These are phyloP conservation scores for Abramis brama DNA, from an alignment of 2,113 vertebrate genomes.

Conservation along the genomic window DNA sequence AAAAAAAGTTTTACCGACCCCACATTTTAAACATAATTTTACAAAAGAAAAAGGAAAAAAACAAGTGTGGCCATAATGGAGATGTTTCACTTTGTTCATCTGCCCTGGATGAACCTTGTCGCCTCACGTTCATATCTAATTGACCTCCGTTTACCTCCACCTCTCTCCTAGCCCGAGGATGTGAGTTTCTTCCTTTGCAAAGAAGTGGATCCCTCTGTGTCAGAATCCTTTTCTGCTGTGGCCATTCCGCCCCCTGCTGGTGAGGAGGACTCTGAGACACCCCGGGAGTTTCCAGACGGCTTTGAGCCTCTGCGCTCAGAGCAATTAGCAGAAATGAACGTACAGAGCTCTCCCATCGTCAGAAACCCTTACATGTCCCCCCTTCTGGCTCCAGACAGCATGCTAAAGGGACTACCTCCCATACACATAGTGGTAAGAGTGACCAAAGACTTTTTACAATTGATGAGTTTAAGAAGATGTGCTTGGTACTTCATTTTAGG, in stretches of 20 bases:
- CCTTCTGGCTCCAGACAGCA: slow-evolving; percentile 79
- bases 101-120: background rate
- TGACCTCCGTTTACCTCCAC: background rate
- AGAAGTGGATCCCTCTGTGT: slow-evolving; percentile 64
- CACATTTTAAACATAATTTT: too few species aligned
- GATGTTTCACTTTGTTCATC: background rate
- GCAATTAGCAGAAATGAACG: slow-evolving; percentile 72
- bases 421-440: slow-evolving; percentile 79
- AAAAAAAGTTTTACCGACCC: too few species aligned
- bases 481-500: background rate
- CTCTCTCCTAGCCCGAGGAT: slow-evolving; percentile 67
- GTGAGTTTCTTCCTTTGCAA: slow-evolving; percentile 72
- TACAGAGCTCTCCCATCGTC: slow-evolving; percentile 78
- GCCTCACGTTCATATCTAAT: background rate
- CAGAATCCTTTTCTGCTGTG: slow-evolving; percentile 51
- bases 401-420: slow-evolving; percentile 76
- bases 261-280: slow-evolving; percentile 55
- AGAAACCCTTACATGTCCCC: slow-evolving; percentile 87
- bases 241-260: slow-evolving; percentile 59
- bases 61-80: too few species aligned
- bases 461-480: background rate
- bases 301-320: slow-evolving; percentile 83
- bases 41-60: too few species aligned
- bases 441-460: background rate
- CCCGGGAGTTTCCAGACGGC: slow-evolving; percentile 77